Evolutionary conservation across 2,113 vertebrate species (phyloP).

Genomic region (Coptodon bakossiorum): DNA sequence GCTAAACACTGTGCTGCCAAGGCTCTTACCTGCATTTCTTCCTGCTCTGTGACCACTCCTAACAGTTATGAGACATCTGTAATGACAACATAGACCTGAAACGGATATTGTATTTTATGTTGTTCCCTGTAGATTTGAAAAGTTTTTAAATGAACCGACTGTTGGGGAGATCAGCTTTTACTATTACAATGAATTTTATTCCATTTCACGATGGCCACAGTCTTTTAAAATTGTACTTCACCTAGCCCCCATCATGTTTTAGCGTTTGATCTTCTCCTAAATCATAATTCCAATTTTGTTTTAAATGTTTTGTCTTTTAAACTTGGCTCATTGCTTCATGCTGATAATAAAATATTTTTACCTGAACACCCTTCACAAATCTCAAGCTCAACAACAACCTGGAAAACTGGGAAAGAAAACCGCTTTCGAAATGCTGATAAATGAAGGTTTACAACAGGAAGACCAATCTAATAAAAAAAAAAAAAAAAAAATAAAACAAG

Average conservation of each 20-base stretch:
- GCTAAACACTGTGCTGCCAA: neutral
- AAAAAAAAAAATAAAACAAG: too few relatives aligned
- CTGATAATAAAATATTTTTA: neutral
- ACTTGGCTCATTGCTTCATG: neutral
- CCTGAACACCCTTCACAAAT: neutral
- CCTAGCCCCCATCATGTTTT: neutral
- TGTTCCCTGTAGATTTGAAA: neutral
- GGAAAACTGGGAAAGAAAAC: neutral
- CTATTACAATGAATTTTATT: neutral
- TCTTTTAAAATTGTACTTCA: neutral
- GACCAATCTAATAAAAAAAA: neutral
- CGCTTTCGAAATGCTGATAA: neutral
- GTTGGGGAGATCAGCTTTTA: neutral
- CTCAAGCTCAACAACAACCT: neutral
- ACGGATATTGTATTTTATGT: neutral
- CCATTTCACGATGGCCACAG: neutral
- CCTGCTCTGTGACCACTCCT: neutral
- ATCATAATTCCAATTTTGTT: neutral
- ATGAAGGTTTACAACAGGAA: neutral
- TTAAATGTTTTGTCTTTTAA: neutral
- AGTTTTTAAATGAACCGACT: neutral
- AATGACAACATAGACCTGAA: neutral
- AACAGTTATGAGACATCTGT: neutral
- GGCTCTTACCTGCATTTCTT: neutral
- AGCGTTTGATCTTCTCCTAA: neutral